Evolutionary conservation across 2,888 invertebrate genomes (phyloP).

Genomic region (Callyntrura guangdongensis): DNA sequence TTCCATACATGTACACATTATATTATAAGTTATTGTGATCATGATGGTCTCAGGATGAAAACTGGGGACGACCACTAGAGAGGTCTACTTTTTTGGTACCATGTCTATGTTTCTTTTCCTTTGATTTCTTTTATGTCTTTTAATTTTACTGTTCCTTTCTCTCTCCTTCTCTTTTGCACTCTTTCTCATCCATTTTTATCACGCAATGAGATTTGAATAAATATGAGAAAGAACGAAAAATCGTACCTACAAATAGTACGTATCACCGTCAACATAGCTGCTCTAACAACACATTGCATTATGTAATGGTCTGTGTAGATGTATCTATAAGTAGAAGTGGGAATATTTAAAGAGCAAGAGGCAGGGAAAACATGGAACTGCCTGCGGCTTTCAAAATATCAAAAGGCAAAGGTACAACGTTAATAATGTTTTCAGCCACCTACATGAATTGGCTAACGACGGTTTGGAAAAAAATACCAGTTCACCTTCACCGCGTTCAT

Average conservation of each 20-base stretch:
- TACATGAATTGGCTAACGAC: not conserved
- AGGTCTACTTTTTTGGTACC: conserved; percentile 6
- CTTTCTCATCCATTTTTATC: conserved; percentile 26
- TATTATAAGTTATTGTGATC: not conserved
- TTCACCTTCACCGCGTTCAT: not conserved
- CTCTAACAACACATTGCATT: conserved; percentile 13
- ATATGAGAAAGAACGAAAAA: conserved; percentile 11
- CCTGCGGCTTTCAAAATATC: conserved; percentile 55
- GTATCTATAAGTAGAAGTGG: not conserved
- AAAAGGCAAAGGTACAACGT: conserved; percentile 47
- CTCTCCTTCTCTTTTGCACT: not conserved
- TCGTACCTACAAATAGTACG: conserved; percentile 7
- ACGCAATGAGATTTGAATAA: conserved; percentile 57
- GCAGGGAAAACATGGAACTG: not conserved
- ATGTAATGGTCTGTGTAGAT: conserved; percentile 6
- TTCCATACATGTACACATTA: not conserved
- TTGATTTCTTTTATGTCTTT: conserved; percentile 1
- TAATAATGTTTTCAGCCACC: conserved; percentile 24
- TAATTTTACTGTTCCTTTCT: conserved; percentile 18
- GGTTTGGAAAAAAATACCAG: conserved; percentile 1
- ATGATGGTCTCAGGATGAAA: conserved; percentile 19
- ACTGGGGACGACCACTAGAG: conserved; percentile 20
- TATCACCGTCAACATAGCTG: conserved; percentile 27
- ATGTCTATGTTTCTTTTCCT: conserved; percentile 7
- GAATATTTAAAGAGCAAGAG: not conserved